phyloP scores from a whole-genome alignment of 2,113 vertebrate genomes.

The Saiga tatarica region DNA sequence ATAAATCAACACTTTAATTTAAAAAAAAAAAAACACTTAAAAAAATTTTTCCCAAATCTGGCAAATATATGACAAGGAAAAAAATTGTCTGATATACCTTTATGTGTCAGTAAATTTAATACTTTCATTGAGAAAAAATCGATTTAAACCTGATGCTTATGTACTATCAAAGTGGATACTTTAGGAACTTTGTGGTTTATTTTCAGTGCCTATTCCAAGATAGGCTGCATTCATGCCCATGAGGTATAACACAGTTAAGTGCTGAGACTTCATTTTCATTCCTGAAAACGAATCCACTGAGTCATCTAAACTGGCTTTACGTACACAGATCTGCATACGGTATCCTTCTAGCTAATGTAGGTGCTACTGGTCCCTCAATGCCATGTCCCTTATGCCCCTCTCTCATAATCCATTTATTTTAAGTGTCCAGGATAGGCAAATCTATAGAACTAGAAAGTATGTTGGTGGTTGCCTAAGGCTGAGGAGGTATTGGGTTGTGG shows the following conservation, averaged over 20 bases:
- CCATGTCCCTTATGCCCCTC: neutral
- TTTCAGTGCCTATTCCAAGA: neutral
- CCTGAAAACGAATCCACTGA: slow-evolving; percentile 14
- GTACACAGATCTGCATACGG: neutral
- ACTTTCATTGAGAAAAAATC: slow-evolving; percentile 54
- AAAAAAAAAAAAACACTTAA: slow-evolving; percentile 13
- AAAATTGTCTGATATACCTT: slow-evolving; percentile 25
- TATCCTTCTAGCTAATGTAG: neutral
- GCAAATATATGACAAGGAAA: slow-evolving; percentile 40
- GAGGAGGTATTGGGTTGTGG: too few relatives aligned
- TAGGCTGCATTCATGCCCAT: slow-evolving; percentile 31
- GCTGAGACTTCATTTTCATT: slow-evolving; percentile 8
- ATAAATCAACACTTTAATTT: slow-evolving; percentile 42
- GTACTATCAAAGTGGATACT: slow-evolving; percentile 22
- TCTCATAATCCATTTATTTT: neutral
- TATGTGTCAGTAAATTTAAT: slow-evolving; percentile 64
- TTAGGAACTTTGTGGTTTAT: slow-evolving; percentile 35
- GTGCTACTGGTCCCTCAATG: neutral
- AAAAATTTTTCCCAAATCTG: slow-evolving; percentile 38
- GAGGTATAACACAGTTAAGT: slow-evolving; percentile 31
- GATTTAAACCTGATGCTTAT: slow-evolving; percentile 20
- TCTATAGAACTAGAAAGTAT: neutral
- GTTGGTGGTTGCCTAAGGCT: neutral
- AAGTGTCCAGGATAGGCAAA: neutral
- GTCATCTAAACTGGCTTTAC: neutral